phyloP scores from a whole-genome alignment of 2,888 invertebrate genomes.

The Opisthograptis luteolata region DNA sequence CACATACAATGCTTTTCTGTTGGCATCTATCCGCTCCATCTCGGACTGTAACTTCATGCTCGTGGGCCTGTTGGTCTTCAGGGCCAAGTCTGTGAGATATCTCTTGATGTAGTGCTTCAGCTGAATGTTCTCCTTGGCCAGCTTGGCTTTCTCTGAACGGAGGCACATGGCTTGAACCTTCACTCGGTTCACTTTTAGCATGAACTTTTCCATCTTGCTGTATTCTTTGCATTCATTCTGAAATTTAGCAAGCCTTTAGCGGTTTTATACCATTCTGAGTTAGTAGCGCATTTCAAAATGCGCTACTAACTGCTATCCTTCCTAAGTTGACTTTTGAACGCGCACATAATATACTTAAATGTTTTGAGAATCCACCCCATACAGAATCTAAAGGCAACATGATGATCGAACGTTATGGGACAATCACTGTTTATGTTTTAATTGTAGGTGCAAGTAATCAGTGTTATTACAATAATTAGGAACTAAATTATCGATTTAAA shows the following conservation, averaged over 20 bases:
- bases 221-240: slow-evolving; percentile 81
- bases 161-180: slow-evolving; percentile 73
- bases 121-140: slow-evolving; percentile 85
- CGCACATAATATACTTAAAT: too few species aligned
- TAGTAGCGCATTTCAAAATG: too few species aligned
- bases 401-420: too few species aligned
- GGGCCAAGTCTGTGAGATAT: slow-evolving; percentile 85
- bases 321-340: too few species aligned
- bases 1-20: slow-evolving; percentile 52
- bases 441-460: too few species aligned
- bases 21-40: slow-evolving; percentile 49
- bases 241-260: slow-evolving; percentile 5
- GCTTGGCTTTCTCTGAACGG: slow-evolving; percentile 66
- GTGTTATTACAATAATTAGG: too few species aligned
- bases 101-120: slow-evolving; percentile 85
- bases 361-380: too few species aligned
- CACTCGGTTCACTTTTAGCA: slow-evolving; percentile 79
- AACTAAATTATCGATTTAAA: too few species aligned
- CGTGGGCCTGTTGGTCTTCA: slow-evolving; percentile 66
- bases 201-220: slow-evolving; percentile 88
- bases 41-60: slow-evolving; percentile 59
- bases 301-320: too few species aligned
- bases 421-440: too few species aligned
- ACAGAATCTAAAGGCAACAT: too few species aligned
- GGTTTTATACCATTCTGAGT: too few species aligned